Conservation (phyloP, 2,113 vertebrate species). For the Nibea albiflora region DNA sequence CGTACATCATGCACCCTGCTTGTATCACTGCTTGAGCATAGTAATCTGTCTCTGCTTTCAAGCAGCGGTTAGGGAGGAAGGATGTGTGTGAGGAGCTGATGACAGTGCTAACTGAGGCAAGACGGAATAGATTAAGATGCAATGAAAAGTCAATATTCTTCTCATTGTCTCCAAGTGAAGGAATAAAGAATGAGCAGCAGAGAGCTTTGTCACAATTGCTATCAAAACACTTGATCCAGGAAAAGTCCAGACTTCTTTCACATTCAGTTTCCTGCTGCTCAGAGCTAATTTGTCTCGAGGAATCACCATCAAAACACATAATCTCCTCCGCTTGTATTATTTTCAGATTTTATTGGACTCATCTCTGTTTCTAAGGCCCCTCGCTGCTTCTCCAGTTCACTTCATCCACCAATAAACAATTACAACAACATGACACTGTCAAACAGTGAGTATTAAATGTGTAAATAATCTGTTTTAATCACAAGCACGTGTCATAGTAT, state of each 20-base stretch:
- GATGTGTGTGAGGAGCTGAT: constrained; percentile 28
- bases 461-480: neutral
- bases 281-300: neutral
- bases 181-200: neutral
- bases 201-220: neutral
- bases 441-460: neutral
- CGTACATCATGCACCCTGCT: constrained; percentile 28
- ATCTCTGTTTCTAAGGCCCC: neutral
- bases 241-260: neutral
- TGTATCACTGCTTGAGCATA: constrained; percentile 28
- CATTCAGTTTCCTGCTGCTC: too few species aligned
- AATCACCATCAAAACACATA: neutral
- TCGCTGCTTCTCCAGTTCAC: neutral
- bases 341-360: neutral
- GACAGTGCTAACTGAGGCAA: constrained; percentile 32
- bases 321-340: neutral
- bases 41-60: constrained; percentile 51
- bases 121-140: constrained; percentile 26
- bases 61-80: constrained; percentile 26
- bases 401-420: neutral
- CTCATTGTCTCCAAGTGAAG: constrained; percentile 14
- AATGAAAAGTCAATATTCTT: constrained; percentile 40
- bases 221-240: neutral
- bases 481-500: neutral
- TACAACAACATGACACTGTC: neutral